phyloP scores from a whole-genome alignment of 2,888 invertebrate genomes.

The Pammene fasciana region DNA sequence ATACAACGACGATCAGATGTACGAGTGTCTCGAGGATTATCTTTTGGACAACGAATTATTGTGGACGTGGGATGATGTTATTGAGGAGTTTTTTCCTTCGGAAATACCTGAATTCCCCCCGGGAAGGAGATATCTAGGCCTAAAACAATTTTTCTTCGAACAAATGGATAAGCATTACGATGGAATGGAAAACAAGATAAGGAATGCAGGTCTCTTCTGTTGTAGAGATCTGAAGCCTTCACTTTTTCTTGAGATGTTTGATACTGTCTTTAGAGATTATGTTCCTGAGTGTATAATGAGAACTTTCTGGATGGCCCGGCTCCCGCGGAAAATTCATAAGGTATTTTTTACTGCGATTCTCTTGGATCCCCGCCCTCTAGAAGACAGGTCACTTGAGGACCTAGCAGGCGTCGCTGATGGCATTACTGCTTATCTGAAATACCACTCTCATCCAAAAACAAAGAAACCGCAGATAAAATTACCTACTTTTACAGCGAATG shows the following conservation, averaged over 20 bases:
- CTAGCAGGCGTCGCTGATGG: slow-evolving; percentile 11
- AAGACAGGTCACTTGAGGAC: slow-evolving; percentile 3
- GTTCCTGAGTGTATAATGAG: slow-evolving; percentile 2
- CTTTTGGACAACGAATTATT: not conserved
- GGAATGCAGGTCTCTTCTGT: not conserved
- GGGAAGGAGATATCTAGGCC: not conserved
- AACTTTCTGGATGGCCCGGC: not conserved
- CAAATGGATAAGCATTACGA: not conserved
- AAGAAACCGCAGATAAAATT: not conserved
- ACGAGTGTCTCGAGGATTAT: not conserved
- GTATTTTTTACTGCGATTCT: slow-evolving; percentile 1
- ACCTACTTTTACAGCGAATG: not conserved
- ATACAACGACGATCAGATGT: not conserved
- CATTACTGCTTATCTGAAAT: slow-evolving; percentile 14
- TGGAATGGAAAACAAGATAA: not conserved
- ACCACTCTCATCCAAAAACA: not conserved
- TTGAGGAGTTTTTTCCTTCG: not conserved
- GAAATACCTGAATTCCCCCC: not conserved
- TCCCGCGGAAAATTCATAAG: slow-evolving; percentile 4
- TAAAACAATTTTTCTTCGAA: slow-evolving; percentile 2
- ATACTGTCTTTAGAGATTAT: not conserved
- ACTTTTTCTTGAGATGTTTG: not conserved
- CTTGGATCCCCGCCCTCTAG: slow-evolving; percentile 3
- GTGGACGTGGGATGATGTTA: no score
- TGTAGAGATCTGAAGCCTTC: slow-evolving; percentile 13